phyloP scores from a whole-genome alignment of 2,113 vertebrate species.

The Rhinopithecus roxellana region DNA sequence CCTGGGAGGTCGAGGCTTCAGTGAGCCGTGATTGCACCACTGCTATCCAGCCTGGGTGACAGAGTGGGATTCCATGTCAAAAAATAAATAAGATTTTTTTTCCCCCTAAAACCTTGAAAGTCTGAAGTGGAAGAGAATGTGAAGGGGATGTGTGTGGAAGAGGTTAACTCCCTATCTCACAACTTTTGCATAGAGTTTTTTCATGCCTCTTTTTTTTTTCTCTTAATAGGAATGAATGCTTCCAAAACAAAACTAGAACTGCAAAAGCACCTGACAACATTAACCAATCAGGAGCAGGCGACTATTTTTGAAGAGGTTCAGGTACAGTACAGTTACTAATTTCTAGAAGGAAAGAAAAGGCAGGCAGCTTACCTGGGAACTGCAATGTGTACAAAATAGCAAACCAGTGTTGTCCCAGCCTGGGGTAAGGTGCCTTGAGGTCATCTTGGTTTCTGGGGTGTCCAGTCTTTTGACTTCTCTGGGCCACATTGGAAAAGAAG shows the following conservation, averaged over 20 bases:
- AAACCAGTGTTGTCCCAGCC: too few relatives aligned
- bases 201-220: constrained; percentile 32
- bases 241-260: constrained; percentile 96
- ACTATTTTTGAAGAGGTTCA: constrained; percentile 94
- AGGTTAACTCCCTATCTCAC: rapidly evolving
- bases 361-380: background rate
- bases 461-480: too few relatives aligned
- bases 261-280: constrained; percentile 93
- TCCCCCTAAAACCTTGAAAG: rapidly evolving
- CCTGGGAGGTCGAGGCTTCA: too few relatives aligned
- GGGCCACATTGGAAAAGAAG: too few relatives aligned
- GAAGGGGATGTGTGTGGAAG: rapidly evolving
- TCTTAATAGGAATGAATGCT: constrained; percentile 89
- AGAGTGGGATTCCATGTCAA: too few relatives aligned
- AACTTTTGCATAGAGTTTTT: background rate
- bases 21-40: too few relatives aligned
- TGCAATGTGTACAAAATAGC: too few relatives aligned
- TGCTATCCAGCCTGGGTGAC: too few relatives aligned
- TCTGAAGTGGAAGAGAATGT: background rate
- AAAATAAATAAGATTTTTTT: too few relatives aligned
- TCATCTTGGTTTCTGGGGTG: too few relatives aligned
- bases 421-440: rapidly evolving
- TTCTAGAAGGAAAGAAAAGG: background rate
- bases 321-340: constrained; percentile 82
- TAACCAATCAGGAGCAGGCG: constrained; percentile 94